Percentiles rank a stretch among this genome's conserved stretches.
Conservation (phyloP, 2,113 vertebrate genomes). For the Alexandromys fortis region DNA sequence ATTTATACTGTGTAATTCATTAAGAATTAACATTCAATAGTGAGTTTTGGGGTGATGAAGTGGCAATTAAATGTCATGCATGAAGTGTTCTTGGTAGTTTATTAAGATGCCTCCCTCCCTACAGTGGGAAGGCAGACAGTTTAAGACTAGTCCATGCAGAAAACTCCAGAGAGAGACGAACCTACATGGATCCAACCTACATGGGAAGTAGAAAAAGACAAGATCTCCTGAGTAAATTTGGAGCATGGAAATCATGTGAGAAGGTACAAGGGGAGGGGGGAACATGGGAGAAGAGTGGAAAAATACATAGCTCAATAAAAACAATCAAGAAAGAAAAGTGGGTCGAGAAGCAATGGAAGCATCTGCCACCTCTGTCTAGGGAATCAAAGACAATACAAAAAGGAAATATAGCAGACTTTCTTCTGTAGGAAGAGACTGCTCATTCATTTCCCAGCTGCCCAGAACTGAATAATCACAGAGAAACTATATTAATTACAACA, state of each 20-base stretch:
- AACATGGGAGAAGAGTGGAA: too few species aligned
- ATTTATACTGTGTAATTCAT: background rate
- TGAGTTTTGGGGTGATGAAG: background rate
- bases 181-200: too few species aligned
- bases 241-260: too few species aligned
- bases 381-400: constrained; percentile 3
- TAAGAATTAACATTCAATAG: background rate
- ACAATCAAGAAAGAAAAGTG: too few species aligned
- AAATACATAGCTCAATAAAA: too few species aligned
- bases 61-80: background rate
- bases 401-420: background rate
- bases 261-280: too few species aligned
- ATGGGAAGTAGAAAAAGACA: too few species aligned
- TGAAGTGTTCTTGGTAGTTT: background rate
- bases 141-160: background rate
- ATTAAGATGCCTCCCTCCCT: background rate
- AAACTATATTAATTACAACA: too few species aligned
- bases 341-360: background rate
- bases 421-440: background rate
- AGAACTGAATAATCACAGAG: too few species aligned
- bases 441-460: too few species aligned
- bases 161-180: background rate
- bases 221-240: too few species aligned
- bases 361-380: background rate
- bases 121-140: background rate